Percentiles rank a stretch among this genome's conserved stretches.
phyloP scores from a whole-genome alignment of 1,140 invertebrate species.

The Wasmannia auropunctata region DNA sequence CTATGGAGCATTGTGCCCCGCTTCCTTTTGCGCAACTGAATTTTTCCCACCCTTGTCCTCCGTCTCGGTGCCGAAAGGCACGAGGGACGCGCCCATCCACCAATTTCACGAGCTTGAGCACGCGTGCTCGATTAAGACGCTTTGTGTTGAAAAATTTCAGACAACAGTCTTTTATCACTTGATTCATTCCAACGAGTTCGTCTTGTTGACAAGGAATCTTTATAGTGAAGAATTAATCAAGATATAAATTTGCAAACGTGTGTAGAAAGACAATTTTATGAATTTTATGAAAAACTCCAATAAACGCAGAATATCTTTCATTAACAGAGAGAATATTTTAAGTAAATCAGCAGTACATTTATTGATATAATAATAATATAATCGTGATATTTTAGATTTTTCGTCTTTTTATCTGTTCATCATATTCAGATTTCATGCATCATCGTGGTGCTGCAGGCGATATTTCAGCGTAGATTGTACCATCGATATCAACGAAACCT shows the following conservation, averaged over 20 bases:
- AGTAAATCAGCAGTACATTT: neutral
- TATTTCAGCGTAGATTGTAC: conserved; percentile 19
- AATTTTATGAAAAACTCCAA: neutral
- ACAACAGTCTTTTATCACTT: neutral
- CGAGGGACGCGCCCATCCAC: conserved; percentile 50
- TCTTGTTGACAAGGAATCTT: neutral
- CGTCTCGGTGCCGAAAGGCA: conserved; percentile 39
- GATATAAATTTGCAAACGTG: neutral
- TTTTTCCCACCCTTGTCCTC: conserved; percentile 66
- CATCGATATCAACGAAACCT: conserved; percentile 22
- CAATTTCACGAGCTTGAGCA: conserved; percentile 73
- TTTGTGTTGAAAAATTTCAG: neutral
- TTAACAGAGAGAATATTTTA: neutral
- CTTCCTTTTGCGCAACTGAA: conserved; percentile 69
- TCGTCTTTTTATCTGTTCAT: neutral
- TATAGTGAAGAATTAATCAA: neutral
- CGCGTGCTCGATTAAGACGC: conserved; percentile 70
- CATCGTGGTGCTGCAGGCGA: neutral
- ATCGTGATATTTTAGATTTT: neutral
- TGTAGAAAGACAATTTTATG: neutral
- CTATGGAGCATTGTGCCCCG: conserved; percentile 69
- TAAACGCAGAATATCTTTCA: neutral
- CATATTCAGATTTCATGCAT: neutral
- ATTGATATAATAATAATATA: neutral
- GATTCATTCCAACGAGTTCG: neutral